Conservation (phyloP, 2,888 invertebrate genomes). For the Epistrophe eligans region DNA sequence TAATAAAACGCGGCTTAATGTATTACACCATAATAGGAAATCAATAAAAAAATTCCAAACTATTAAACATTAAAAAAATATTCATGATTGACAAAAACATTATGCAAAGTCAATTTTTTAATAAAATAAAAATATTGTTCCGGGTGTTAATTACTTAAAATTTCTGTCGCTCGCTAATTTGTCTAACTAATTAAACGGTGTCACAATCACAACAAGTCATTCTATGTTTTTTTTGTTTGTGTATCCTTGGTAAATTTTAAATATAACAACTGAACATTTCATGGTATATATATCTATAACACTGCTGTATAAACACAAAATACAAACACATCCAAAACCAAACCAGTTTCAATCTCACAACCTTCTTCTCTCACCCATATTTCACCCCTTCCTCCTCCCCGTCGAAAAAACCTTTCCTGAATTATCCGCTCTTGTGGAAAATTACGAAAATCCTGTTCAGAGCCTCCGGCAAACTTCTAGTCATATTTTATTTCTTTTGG, state of each 20-base stretch:
- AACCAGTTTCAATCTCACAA: conserved; percentile 1
- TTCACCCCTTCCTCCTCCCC: too few relatives aligned
- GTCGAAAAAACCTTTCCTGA: not conserved
- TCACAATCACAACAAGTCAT: conserved; percentile 59
- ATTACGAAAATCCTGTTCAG: conserved; percentile 50
- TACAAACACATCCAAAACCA: conserved; percentile 14
- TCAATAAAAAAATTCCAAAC: too few relatives aligned
- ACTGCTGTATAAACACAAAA: conserved; percentile 26
- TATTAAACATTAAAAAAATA: too few relatives aligned
- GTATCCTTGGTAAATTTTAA: conserved; percentile 51
- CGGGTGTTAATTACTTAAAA: conserved; percentile 42
- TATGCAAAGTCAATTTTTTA: not conserved
- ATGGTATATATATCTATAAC: conserved; percentile 24
- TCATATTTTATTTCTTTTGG: conserved; percentile 60
- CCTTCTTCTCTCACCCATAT: not conserved
- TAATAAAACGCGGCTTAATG: too few relatives aligned
- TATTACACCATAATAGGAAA: too few relatives aligned
- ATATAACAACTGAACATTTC: conserved; percentile 50
- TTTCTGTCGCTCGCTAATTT: conserved; percentile 36
- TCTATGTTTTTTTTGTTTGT: conserved; percentile 16
- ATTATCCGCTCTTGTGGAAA: conserved; percentile 60
- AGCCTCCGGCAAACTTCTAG: conserved; percentile 58
- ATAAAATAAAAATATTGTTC: conserved; percentile 31
- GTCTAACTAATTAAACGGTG: conserved; percentile 63
- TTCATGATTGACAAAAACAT: too few relatives aligned